phyloP scores from a whole-genome alignment of 2,888 invertebrate species.

The Resseliella maxima region DNA sequence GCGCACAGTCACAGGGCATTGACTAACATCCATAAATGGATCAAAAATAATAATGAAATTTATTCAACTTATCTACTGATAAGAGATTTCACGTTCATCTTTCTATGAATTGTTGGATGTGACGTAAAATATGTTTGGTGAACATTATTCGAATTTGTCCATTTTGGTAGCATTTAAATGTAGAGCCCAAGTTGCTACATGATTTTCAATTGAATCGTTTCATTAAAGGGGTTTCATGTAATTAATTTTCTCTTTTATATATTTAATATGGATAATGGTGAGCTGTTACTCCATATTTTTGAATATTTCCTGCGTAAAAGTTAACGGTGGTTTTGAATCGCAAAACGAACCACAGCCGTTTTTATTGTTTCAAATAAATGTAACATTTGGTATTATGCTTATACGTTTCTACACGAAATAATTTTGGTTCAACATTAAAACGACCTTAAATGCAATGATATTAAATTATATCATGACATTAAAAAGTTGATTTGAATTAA shows the following conservation, averaged over 20 bases:
- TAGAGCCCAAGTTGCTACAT: background rate
- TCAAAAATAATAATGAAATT: slow-evolving; percentile 10
- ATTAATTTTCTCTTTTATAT: background rate
- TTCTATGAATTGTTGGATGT: background rate
- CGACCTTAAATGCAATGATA: background rate
- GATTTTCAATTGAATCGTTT: background rate
- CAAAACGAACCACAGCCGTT: slow-evolving; percentile 28
- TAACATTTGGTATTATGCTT: background rate
- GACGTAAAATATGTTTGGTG: slow-evolving; percentile 12
- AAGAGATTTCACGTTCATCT: background rate
- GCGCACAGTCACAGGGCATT: background rate
- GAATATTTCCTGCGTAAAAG: slow-evolving; percentile 7
- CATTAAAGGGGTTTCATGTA: background rate
- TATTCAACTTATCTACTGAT: slow-evolving; percentile 23
- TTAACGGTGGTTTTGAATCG: background rate
- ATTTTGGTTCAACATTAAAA: background rate
- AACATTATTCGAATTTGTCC: background rate
- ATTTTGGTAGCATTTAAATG: background rate
- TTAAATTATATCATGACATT: background rate
- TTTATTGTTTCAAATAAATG: slow-evolving; percentile 35
- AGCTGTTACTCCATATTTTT: slow-evolving; percentile 33
- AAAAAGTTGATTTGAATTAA: background rate
- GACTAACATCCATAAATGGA: background rate
- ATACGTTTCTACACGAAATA: background rate
- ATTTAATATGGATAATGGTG: slow-evolving; percentile 18